phyloP scores from a whole-genome alignment of 2,888 invertebrate genomes.

The Polydrusus pterygomalis region DNA sequence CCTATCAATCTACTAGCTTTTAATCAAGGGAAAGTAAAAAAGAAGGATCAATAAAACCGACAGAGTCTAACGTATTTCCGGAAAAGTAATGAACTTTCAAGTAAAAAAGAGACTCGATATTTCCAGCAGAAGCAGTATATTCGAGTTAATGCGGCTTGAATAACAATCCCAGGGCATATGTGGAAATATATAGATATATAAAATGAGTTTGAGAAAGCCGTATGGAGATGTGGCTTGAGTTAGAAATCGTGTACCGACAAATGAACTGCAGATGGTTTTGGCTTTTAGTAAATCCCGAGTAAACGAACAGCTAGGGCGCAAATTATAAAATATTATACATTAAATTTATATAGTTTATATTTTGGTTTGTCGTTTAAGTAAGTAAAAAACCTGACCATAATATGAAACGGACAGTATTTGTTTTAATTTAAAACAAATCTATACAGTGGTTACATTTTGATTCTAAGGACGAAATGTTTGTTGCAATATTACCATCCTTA shows the following conservation, averaged over 20 bases:
- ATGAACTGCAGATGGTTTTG: slow-evolving; percentile 43
- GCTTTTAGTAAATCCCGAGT: slow-evolving; percentile 20
- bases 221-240: slow-evolving; percentile 45
- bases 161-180: slow-evolving; percentile 49
- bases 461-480: too few relatives aligned
- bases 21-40: slow-evolving; percentile 51
- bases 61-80: slow-evolving; percentile 52
- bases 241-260: slow-evolving; percentile 39
- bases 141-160: slow-evolving; percentile 51
- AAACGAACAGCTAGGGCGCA: slow-evolving; percentile 22
- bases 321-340: slow-evolving; percentile 20
- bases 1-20: slow-evolving; percentile 46
- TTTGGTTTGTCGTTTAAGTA: too few relatives aligned
- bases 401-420: too few relatives aligned
- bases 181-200: slow-evolving; percentile 48
- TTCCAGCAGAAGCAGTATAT: slow-evolving; percentile 43
- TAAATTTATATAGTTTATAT: too few relatives aligned
- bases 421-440: too few relatives aligned
- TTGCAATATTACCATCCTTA: too few relatives aligned
- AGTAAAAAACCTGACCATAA: too few relatives aligned
- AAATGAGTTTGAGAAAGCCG: slow-evolving; percentile 39
- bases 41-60: slow-evolving; percentile 47
- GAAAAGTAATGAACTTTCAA: slow-evolving; percentile 51
- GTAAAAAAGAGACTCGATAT: slow-evolving; percentile 49
- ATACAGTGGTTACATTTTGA: too few relatives aligned